Evolutionary conservation across 2,797 vertebrate species (phyloP).

Genomic region (Gila robusta): DNA sequence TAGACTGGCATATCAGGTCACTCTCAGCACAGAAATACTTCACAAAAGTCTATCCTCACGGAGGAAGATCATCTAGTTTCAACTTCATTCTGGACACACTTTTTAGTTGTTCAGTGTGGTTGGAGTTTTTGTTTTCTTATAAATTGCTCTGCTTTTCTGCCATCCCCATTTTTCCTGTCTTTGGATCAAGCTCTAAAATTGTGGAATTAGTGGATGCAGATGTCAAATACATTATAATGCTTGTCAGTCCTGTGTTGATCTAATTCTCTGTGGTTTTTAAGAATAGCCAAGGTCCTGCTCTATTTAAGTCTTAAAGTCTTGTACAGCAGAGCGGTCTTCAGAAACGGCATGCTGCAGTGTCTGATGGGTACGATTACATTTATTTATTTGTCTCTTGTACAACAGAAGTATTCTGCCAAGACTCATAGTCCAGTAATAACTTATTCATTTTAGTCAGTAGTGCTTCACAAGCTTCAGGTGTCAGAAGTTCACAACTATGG

Average conservation of each 20-base stretch:
- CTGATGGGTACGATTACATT: not conserved
- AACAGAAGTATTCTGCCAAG: constrained; percentile 4
- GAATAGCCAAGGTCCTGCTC: constrained; percentile 17
- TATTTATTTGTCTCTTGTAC: constrained; percentile 24
- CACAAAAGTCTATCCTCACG: constrained; percentile 17
- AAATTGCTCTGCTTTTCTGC: constrained; percentile 1
- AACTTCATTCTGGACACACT: not conserved
- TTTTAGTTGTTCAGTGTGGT: constrained; percentile 31
- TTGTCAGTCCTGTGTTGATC: constrained; percentile 34
- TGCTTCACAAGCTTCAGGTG: not conserved
- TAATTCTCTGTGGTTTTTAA: constrained; percentile 23
- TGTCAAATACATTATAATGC: constrained; percentile 46
- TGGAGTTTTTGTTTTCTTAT: constrained; percentile 9
- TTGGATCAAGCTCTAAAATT: constrained; percentile 26
- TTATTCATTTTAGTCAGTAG: not conserved
- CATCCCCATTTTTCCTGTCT: constrained; percentile 29
- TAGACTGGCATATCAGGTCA: constrained; percentile 46
- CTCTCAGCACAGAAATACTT: constrained; percentile 14
- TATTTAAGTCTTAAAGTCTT: constrained; percentile 19
- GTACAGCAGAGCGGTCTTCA: not conserved
- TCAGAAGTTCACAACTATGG: not conserved
- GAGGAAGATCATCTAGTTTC: constrained; percentile 3
- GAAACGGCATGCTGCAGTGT: not conserved
- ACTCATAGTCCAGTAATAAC: not conserved
- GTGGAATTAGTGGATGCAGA: constrained; percentile 34